Base-by-base conservation (phyloP, 1,140 invertebrate genomes). In the Drosophila truncata region DNA sequence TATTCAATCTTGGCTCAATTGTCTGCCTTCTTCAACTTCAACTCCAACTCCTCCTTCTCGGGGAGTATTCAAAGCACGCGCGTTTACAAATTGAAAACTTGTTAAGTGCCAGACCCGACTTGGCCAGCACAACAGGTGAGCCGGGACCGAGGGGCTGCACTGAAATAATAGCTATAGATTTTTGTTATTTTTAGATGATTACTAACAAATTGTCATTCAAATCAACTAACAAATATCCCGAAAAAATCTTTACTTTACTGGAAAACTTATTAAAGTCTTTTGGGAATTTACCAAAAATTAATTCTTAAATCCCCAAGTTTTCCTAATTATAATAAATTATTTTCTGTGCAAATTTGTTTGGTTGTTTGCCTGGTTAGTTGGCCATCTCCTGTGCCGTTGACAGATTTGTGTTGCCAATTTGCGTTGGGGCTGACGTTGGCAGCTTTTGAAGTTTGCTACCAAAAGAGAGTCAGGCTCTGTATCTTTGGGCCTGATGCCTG, bases 31-130 rank as follows among this genome's bases (percentile, higher is more conserved):
- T 73, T 62, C 41, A 31, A 29, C 79, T 71, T 55, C 11, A 64
- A 60, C 61, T 52, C 29, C 11, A 54, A 35, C 77, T 64, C 37
- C 58, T 35, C 42, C 60, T 46, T 65, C 65, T 79, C 37, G 37
- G 65, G 47, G 58, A 73, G 85, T 90, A 88, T 88, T 88, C 85
- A 88, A 88, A 90, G 85, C 85, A 88, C 85, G 85, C 85, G 81
- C 85, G 85, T 74, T 90, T 88, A 88, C 85, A 88, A 88, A 88
- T 88, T 88, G 85, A 88, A 88, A 88, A 90, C 85, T 88, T 88
- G 85, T 88, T 88, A 90, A 88, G 81, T 82, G 57, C 49, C 59
- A 66, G 62, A 44, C 72, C 55, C 62, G 61, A 63, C 55, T 78
- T 71, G 41, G 66, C 31, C 59, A 44, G 31, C 61, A 66, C 85